phyloP scores from a whole-genome alignment of 2,113 vertebrate genomes.

The Uropsilus gracilis region DNA sequence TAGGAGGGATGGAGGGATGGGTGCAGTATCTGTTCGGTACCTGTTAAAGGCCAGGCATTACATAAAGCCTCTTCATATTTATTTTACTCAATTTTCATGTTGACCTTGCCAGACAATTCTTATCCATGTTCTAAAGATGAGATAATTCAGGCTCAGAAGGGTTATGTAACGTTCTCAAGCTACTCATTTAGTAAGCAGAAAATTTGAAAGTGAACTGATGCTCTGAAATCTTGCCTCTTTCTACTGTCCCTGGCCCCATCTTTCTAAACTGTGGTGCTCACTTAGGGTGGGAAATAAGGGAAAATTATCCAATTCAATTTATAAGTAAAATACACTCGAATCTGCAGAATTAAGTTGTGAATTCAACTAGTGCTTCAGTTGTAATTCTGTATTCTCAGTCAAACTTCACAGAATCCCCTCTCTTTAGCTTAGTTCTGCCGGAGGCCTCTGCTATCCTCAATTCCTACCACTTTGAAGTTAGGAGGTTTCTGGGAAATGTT shows the following conservation, averaged over 20 bases:
- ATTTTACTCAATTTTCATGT: conserved; percentile 7
- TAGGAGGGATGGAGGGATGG: too few species aligned
- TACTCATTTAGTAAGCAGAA: background rate
- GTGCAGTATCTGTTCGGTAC: background rate
- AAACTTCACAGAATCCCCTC: background rate
- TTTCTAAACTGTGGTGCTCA: background rate
- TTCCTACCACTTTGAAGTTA: background rate
- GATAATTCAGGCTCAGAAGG: background rate
- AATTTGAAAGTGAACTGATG: background rate
- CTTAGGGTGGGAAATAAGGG: background rate
- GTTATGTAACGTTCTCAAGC: background rate
- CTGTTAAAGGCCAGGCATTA: background rate
- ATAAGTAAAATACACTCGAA: background rate
- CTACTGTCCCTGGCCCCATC: rapidly evolving
- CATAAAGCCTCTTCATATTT: background rate
- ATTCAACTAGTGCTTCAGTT: background rate
- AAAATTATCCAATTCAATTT: background rate
- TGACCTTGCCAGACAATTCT: background rate
- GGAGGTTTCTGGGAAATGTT: background rate
- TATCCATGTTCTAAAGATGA: background rate
- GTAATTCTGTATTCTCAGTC: background rate
- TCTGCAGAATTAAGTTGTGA: too few species aligned
- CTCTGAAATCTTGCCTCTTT: background rate
- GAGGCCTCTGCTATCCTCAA: background rate
- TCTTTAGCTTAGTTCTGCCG: background rate